phyloP scores from a whole-genome alignment of 2,113 vertebrate species.

The Carassius gibelio region DNA sequence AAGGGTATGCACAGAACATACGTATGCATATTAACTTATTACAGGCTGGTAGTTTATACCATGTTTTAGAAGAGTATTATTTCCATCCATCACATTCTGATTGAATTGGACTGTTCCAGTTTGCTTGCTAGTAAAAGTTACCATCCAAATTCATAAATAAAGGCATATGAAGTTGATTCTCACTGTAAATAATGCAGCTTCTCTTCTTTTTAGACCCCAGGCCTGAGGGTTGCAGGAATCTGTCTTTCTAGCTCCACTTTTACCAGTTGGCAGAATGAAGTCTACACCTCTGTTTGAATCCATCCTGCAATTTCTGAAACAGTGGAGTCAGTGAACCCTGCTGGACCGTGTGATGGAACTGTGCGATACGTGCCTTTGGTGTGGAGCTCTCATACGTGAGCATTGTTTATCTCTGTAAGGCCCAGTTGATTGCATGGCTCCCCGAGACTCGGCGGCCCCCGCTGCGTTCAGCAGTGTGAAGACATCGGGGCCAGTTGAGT shows the following conservation, averaged over 20 bases:
- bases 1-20: neutral
- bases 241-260: conserved; percentile 23
- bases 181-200: neutral
- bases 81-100: neutral
- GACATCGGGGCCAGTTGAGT: conserved; percentile 72
- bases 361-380: conserved; percentile 76
- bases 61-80: neutral
- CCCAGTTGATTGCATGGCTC: conserved; percentile 83
- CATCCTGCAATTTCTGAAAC: conserved; percentile 72
- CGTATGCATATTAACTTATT: neutral
- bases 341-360: conserved; percentile 76
- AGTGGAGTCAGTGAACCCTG: conserved; percentile 78
- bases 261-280: conserved; percentile 62
- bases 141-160: conserved; percentile 5
- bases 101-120: neutral
- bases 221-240: neutral
- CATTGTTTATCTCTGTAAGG: conserved; percentile 83
- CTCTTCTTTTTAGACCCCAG: conserved; percentile 2
- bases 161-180: neutral
- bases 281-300: conserved; percentile 69
- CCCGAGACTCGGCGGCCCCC: conserved; percentile 75
- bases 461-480: conserved; percentile 79
- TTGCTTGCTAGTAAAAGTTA: neutral
- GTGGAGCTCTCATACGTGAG: conserved; percentile 70
- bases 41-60: neutral